Base-by-base conservation (phyloP, 2,113 vertebrate species). In the Plecturocebus donacophilus region DNA sequence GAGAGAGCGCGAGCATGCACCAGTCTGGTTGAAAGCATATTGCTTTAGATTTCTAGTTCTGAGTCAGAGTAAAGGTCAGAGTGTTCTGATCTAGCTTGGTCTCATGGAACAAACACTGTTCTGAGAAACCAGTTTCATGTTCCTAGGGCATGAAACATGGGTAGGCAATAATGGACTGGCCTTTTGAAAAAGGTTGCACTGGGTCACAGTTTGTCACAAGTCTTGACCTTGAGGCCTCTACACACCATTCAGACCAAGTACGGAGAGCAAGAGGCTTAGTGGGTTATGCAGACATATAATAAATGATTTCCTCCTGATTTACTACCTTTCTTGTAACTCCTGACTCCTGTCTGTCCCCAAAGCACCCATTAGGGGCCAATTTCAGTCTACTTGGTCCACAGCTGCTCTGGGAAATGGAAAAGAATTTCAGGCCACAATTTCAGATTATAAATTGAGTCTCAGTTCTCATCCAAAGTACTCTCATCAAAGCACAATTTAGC, bases 41-140 rank as follows among this genome's bases (percentile, higher is more conserved):
- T 73, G 54, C 96, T 95, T 92, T 49, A 61, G 89, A 95, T 47
- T 13, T 97, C 30, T 30, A 87, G 64, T 56, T 97, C 54, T 93
- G 86, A 94, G 79, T 94, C 96, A 94, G 79, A 94, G 84, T 94
- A 96, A 98, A 97, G 97, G 96, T 98, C 97, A 98, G 91, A n/a
- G 14, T 95, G 91, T 91, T 91, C 95, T 93, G 89, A 75, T 38
- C 38, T 25, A n/a, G 79, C 89, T 75, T 58, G 61, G 83, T 88
- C 91, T 73, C n/a, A 19, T 0, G 32, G 93, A 93, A 94, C 91
- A 93, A 93, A 91, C 68, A 84, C 61, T 83, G 47, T 93, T 94
- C 83, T 64, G 89, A 93, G 92, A 91, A 96, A 19, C 64, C 82
- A 76, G 47, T n/a, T 64, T 64, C 61, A 87, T 73, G n/a, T 79